Evolutionary conservation across 2,113 vertebrate species (phyloP).

Genomic region (Progne subis): DNA sequence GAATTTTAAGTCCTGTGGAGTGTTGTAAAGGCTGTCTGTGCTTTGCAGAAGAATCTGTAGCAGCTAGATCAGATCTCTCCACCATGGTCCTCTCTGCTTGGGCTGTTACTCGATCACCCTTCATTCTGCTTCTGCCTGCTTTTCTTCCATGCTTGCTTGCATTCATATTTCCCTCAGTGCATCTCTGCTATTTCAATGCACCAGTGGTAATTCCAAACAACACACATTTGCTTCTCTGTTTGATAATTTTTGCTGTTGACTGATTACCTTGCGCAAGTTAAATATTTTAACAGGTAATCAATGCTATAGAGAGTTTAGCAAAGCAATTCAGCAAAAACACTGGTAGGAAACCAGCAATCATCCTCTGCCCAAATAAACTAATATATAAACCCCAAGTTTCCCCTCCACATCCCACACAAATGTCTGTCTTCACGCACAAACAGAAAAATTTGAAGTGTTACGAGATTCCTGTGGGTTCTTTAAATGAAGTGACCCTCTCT

Average conservation of each 20-base stretch:
- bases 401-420: neutral
- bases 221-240: neutral
- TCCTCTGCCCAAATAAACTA: slow-evolving; percentile 20
- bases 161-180: neutral
- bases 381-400: neutral
- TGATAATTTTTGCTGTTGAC: neutral
- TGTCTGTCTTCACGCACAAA: neutral
- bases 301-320: neutral
- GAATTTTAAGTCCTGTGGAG: neutral
- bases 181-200: neutral
- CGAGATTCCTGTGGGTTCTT: neutral
- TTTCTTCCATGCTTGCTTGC: neutral
- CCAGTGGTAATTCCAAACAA: neutral
- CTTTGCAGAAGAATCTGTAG: neutral
- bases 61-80: neutral
- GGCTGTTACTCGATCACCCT: neutral
- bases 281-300: neutral
- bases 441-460: neutral
- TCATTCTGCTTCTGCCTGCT: neutral
- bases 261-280: neutral
- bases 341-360: neutral
- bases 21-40: neutral
- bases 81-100: neutral
- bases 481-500: neutral
- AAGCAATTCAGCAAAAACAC: neutral